A percentile compares a stretch with the other conserved stretches of the same genome.
Evolutionary conservation across 2,888 invertebrate species (phyloP).

Genomic region (Plebejus anna): DNA sequence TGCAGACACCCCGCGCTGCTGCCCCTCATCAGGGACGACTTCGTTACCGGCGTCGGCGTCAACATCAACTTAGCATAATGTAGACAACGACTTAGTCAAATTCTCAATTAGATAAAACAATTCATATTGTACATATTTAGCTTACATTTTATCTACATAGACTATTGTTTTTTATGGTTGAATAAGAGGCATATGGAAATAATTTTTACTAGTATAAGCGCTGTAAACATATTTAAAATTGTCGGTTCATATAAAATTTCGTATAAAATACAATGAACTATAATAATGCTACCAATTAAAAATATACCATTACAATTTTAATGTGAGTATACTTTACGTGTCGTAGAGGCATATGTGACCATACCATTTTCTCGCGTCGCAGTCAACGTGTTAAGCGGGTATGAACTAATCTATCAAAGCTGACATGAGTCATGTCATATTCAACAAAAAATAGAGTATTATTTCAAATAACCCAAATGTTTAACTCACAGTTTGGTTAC

Average conservation of each 20-base stretch:
- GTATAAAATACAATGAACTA: background rate
- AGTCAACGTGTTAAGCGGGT: background rate
- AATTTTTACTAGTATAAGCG: background rate
- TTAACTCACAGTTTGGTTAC: too few species aligned
- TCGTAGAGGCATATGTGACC: background rate
- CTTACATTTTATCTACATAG: conserved; percentile 5
- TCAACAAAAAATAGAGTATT: too few species aligned
- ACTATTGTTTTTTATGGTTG: conserved; percentile 12
- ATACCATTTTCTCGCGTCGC: background rate
- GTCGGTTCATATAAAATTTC: background rate
- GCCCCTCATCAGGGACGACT: conserved; percentile 83
- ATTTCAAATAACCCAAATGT: too few species aligned
- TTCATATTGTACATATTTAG: conserved; percentile 25
- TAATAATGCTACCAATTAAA: too few species aligned
- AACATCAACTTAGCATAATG: conserved; percentile 75
- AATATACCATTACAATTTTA: too few species aligned
- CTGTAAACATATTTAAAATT: background rate
- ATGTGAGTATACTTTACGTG: background rate
- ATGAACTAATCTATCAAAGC: background rate
- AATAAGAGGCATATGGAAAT: background rate
- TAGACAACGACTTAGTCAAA: conserved; percentile 39
- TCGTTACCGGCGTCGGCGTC: conserved; percentile 82
- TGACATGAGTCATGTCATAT: too few species aligned
- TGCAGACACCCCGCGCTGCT: conserved; percentile 83
- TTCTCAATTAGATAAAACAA: conserved; percentile 26